Evolutionary conservation across 2,797 vertebrate species (phyloP).

Genomic region (Etheostoma perlongum): DNA sequence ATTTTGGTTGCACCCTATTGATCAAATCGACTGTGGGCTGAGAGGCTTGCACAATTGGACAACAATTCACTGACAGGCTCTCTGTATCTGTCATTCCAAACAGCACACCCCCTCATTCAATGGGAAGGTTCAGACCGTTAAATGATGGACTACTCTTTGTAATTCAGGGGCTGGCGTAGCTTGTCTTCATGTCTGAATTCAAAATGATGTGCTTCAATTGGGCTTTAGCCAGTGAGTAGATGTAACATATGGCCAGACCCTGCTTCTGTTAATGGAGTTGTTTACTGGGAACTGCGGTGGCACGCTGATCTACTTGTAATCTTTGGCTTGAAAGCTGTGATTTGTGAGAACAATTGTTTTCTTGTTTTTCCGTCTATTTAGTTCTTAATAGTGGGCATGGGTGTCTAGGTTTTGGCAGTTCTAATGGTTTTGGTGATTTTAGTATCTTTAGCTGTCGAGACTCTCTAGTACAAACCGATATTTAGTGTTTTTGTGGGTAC

Average conservation of each 20-base stretch:
- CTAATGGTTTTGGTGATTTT: background rate
- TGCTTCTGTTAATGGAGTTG: constrained; percentile 1
- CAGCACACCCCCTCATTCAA: constrained; percentile 25
- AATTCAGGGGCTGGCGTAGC: constrained; percentile 21
- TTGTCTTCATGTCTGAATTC: constrained; percentile 40
- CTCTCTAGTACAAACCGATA: background rate
- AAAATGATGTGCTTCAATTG: constrained; percentile 26
- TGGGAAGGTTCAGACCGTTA: constrained; percentile 39
- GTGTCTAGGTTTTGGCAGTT: background rate
- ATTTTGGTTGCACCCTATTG: constrained; percentile 61
- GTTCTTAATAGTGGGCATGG: background rate
- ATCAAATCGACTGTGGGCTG: constrained; percentile 43
- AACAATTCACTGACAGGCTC: constrained; percentile 37
- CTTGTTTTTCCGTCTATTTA: constrained; percentile 11
- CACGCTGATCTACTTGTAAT: constrained; percentile 36
- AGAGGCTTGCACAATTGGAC: constrained; percentile 36
- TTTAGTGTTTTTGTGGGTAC: constrained; percentile 5
- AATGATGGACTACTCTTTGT: constrained; percentile 47
- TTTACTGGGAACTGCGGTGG: constrained; percentile 6
- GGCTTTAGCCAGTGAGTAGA: constrained; percentile 24
- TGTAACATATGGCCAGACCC: constrained; percentile 11
- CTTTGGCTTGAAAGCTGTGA: constrained; percentile 37
- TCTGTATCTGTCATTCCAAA: constrained; percentile 37
- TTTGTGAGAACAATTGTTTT: constrained; percentile 14
- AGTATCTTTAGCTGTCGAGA: constrained; percentile 1